Base-by-base conservation (phyloP, 2,888 invertebrate genomes). In the Aphodius granarius region DNA sequence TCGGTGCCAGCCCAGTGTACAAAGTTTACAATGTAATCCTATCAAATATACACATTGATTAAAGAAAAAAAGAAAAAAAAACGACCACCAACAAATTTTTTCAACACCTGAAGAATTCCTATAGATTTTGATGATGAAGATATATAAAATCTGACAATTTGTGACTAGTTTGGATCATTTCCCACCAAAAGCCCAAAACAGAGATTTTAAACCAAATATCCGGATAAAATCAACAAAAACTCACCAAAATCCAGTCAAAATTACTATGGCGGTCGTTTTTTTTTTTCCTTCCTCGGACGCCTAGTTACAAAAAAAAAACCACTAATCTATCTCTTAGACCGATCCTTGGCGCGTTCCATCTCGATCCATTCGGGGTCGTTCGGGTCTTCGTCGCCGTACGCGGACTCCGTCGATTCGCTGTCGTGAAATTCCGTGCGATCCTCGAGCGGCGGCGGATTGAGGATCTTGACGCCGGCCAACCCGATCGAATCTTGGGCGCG, bases 361-460 rank as follows among this genome's bases (percentile, higher is more conserved):
- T 88, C 89, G 74, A 89, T 92, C 96, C 96, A 96, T 84, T 95
- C 95, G 5, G 93, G 93, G 88, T 95, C 95, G 85, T 95, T 94
- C 21, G 95, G 95, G 87, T 95, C 95, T 84, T 95, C 95, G 79
- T 94, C 94, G 78, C 90, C 91, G 73, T 90, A 88, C 73, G 90
- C 91, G 20, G 92, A 91, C 81, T 89, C 89, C 73, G 89, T 89
- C 74, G 88, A 88, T 80, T 89, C 89, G 85, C 87, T 87, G 73
- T 85, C 86, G n/a, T 84, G 85, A 18, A 86, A 43, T 43, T 43
- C 43, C 6, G 43, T 43, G 9, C 43, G 6, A 5, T 68, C 68
- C 20, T 23, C 22, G 3, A 18, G 66, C 16, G 17, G 84, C 78
- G 1, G 84, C 74, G n/a, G n/a, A n/a, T n/a, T n/a, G n/a, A n/a